Evolutionary conservation across 2,888 invertebrate species (phyloP).

Genomic region (Troilus luridus): DNA sequence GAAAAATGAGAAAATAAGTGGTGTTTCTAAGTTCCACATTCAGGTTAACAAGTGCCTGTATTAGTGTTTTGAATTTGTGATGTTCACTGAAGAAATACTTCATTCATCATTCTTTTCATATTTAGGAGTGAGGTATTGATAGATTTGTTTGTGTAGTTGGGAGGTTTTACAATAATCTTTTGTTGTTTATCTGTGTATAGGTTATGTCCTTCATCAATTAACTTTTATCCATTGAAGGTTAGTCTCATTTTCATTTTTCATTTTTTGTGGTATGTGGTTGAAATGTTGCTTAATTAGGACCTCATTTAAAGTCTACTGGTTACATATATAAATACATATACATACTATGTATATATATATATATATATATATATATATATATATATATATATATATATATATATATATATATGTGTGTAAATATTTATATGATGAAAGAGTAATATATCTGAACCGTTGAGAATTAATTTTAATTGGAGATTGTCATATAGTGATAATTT

Average conservation of each 20-base stretch:
- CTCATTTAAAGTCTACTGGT: background rate
- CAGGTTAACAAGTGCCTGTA: constrained; percentile 1
- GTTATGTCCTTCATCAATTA: constrained; percentile 50
- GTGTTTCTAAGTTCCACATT: background rate
- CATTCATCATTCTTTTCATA: background rate
- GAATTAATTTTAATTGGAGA: background rate
- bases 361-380: too few relatives aligned
- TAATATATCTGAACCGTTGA: background rate
- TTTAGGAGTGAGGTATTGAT: constrained; percentile 12
- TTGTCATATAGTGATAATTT: background rate
- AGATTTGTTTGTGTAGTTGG: constrained; percentile 45
- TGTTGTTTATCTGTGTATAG: constrained; percentile 58
- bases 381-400: too few relatives aligned
- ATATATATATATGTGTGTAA: background rate
- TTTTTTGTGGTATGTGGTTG: constrained; percentile 31
- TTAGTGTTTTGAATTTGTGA: constrained; percentile 3
- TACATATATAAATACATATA: too few relatives aligned
- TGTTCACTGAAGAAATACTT: background rate
- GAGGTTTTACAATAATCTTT: constrained; percentile 50
- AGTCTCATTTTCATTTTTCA: constrained; percentile 16
- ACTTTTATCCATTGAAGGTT: constrained; percentile 42
- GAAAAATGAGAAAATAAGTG: background rate
- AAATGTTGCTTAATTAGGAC: constrained; percentile 11
- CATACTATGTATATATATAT: too few relatives aligned
- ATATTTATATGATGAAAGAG: background rate